phyloP scores from a whole-genome alignment of 2,888 invertebrate genomes.

The Sinodicranocentrus sp. region DNA sequence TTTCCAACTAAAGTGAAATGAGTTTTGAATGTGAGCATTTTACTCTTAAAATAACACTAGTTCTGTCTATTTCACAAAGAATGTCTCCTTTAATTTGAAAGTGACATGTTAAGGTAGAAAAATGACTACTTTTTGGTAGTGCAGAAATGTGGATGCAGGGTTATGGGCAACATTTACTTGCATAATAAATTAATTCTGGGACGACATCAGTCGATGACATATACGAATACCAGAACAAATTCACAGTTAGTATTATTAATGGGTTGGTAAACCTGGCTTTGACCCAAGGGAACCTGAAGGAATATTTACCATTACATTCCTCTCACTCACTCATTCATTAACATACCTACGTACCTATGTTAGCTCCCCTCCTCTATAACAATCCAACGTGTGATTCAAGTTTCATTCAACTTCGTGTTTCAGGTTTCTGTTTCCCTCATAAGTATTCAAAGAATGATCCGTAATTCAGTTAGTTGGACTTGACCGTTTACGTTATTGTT shows the following conservation, averaged over 20 bases:
- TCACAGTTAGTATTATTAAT: no score
- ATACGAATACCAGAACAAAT: no score
- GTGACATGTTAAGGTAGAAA: no score
- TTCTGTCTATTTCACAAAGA: background rate
- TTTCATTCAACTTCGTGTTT: conserved; percentile 42
- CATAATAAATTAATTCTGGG: no score
- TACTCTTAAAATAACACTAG: conserved; percentile 11
- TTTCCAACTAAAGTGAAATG: background rate
- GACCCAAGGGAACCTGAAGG: conserved; percentile 34
- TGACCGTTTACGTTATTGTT: conserved; percentile 30
- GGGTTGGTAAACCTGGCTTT: conserved; percentile 36
- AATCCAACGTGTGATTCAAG: conserved; percentile 48
- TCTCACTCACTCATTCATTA: conserved; percentile 39
- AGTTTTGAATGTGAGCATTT: background rate
- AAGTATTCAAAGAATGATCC: conserved; percentile 43
- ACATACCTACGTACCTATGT: no score
- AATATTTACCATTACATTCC: conserved; percentile 23
- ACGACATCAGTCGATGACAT: no score
- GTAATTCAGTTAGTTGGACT: conserved; percentile 41
- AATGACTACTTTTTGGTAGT: no score
- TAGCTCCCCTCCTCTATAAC: no score
- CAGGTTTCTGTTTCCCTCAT: no score
- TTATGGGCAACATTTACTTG: no score
- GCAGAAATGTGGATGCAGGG: no score
- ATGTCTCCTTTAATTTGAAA: no score